Base-by-base conservation (phyloP, 2,797 vertebrate genomes). In the Pempheris klunzingeri region DNA sequence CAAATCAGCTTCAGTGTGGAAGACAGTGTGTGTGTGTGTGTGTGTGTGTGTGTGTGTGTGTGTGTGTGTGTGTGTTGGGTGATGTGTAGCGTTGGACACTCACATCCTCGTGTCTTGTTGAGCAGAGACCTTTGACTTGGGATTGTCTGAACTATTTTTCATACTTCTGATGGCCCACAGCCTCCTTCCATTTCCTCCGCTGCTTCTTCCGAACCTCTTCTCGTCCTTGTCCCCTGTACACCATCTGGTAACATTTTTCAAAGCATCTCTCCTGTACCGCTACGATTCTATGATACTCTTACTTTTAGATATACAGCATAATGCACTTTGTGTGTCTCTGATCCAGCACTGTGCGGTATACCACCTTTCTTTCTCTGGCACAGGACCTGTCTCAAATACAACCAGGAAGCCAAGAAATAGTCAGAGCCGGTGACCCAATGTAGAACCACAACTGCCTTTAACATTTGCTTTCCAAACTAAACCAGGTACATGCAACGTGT, bases 1-100 rank as follows among this genome's bases (percentile, higher is more conserved):
- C 88, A 92, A 89, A 90, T 91, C 88, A 81, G 86, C 80, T 69
- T 71, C 61, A 78, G 60, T 75, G 72, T 60, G n/a, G 62, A 62
- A 32, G n/a, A n/a, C n/a, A 59, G 62, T 53, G 41, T 32, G 78
- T 10, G 57, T 59, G 47, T 34, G 28, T 64, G 44, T 46, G 49
- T 43, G 71, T 65, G 75, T 71, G 58, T 46, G 18, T 79, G 46
- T 47, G 79, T 63, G 64, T 53, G 49, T 50, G 58, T 30, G 55
- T 50, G 73, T 60, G 63, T 54, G 34, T 26, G 24, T 52, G 2
- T 52, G 24, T 41, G 62, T 24, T 53, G 38, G 64, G 32, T 64
- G 71, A 71, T 69, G 41, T 55, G 52, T 60, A 71, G 64, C n/a
- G 1, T 15, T 72, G 76, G 58, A 79, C 68, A 57, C 55, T 78